Percentiles rank a stretch among this genome's conserved stretches.
Conservation (phyloP, 2,888 invertebrate genomes). For the Eristalinus sepulchralis region DNA sequence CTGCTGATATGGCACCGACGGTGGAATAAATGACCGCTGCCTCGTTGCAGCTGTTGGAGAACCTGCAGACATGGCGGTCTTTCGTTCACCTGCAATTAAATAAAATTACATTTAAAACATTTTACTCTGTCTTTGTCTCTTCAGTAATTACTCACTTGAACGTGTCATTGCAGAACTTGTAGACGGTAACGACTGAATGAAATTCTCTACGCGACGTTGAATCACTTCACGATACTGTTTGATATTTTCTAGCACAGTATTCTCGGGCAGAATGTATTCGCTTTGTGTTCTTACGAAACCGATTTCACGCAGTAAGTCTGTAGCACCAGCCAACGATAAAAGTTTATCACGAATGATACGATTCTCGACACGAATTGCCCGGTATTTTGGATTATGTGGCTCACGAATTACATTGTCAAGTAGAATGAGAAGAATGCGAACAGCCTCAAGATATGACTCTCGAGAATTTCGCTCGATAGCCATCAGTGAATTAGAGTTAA, state of each 20-base stretch:
- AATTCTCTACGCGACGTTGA: conserved; percentile 52
- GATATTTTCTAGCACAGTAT: conserved; percentile 76
- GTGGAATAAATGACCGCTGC: conserved; percentile 49
- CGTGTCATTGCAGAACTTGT: conserved; percentile 50
- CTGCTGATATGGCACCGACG: conserved; percentile 76
- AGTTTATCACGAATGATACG: conserved; percentile 79
- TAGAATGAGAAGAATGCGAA: conserved; percentile 78
- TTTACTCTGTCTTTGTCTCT: neutral
- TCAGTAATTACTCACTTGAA: conserved; percentile 39
- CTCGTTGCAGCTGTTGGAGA: conserved; percentile 35
- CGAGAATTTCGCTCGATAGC: conserved; percentile 74
- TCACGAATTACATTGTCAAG: conserved; percentile 79
- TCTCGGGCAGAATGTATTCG: conserved; percentile 75
- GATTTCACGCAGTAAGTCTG: conserved; percentile 77
- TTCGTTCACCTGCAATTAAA: conserved; percentile 44
- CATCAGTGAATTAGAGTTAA: conserved; percentile 69
- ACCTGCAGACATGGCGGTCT: neutral
- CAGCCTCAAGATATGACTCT: conserved; percentile 77
- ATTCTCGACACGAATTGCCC: conserved; percentile 79
- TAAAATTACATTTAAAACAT: neutral
- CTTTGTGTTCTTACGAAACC: conserved; percentile 76
- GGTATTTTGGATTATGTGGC: conserved; percentile 78
- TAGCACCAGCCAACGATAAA: conserved; percentile 76
- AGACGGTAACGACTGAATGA: conserved; percentile 43
- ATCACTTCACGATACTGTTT: conserved; percentile 78